Conservation (phyloP, 2,113 vertebrate species). For the human (Homo sapiens) region GRCh38 chr1:209168001-209168500, state of each 20-base stretch:
- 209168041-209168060: not conserved
- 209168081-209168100: not conserved
- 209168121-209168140: not conserved
- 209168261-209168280: not conserved
- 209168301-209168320: not conserved
- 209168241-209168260: not conserved
- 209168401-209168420: too few species aligned
- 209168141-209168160: not conserved
- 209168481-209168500: not conserved
- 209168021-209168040: not conserved
- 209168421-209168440: too few species aligned
- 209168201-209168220: not conserved
- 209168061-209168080: not conserved
- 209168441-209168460: too few species aligned
- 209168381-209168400: not conserved
- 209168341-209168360: not conserved
- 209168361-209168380: not conserved
- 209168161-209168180: not conserved
- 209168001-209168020: not conserved
- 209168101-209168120: not conserved
- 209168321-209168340: not conserved
- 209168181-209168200: not conserved
- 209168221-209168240: not conserved
- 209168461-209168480: not conserved
- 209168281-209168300: not conserved